Evolutionary conservation across 2,797 vertebrate genomes (phyloP).

Genomic region (Centroberyx gerrardi): DNA sequence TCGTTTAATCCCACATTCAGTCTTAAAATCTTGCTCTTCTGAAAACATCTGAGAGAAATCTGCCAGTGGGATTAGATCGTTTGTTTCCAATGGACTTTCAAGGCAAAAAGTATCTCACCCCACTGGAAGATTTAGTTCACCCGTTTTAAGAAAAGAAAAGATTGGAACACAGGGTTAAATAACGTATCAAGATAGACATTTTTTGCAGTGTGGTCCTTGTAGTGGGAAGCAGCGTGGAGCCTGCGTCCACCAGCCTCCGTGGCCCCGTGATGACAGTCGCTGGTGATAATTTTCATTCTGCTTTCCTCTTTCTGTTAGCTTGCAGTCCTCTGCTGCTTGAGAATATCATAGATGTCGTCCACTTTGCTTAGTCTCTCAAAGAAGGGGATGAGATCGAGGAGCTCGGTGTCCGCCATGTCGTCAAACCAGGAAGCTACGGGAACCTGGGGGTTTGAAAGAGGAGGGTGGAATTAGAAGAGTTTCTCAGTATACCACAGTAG

Average conservation of each 20-base stretch:
- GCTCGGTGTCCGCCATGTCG: constrained; percentile 96
- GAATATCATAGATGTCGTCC: constrained; percentile 93
- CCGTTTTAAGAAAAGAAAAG: not conserved
- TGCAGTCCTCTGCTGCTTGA: constrained; percentile 92
- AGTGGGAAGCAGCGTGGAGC: constrained; percentile 75
- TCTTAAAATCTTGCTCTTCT: not conserved
- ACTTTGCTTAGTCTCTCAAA: constrained; percentile 96
- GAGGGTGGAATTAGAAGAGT: not conserved
- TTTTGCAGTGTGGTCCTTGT: constrained; percentile 80
- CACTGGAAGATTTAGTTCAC: not conserved
- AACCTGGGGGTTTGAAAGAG: constrained; percentile 82
- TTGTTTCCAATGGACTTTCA: not conserved
- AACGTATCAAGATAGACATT: constrained; percentile 1
- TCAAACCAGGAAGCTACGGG: constrained; percentile 98
- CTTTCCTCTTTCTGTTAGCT: constrained; percentile 85
- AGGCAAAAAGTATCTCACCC: not conserved
- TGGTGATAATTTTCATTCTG: constrained; percentile 40
- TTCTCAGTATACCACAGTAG: not conserved
- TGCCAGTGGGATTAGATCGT: constrained; percentile 1
- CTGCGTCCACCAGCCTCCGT: constrained; percentile 78
- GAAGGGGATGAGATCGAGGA: constrained; percentile 96
- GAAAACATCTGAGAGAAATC: not conserved
- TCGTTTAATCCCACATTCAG: constrained; percentile 50
- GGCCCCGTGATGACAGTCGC: constrained; percentile 75
- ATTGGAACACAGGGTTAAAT: constrained; percentile 41